phyloP scores from a whole-genome alignment of 1,140 invertebrate genomes.

The Macrosteles quadrilineatus region DNA sequence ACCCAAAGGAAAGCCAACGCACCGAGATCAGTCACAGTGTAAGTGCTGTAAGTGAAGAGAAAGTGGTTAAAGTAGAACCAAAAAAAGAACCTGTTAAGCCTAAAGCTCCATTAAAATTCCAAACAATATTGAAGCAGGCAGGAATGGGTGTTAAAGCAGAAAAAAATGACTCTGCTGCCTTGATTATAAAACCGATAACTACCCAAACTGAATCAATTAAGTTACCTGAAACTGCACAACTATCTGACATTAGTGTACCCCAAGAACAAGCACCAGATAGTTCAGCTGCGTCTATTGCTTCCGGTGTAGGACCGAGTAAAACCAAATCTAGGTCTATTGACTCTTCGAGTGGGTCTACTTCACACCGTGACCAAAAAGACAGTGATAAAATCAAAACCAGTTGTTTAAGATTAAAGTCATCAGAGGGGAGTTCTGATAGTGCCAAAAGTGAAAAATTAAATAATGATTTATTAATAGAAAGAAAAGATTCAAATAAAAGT shows the following conservation, averaged over 20 bases:
- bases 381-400: neutral
- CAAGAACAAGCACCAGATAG: neutral
- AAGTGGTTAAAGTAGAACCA: neutral
- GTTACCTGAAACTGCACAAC: neutral
- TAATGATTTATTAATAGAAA: neutral
- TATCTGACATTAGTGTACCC: neutral
- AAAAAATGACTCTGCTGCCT: neutral
- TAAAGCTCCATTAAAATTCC: slow-evolving; percentile 5
- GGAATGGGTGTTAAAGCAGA: neutral
- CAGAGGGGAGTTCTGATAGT: neutral
- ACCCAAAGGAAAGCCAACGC: neutral
- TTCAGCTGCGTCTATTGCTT: neutral
- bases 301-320: neutral
- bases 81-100: neutral
- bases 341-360: neutral
- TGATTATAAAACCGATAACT: too few species aligned
- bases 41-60: neutral
- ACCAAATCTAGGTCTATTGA: neutral
- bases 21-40: neutral
- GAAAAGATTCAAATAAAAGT: neutral
- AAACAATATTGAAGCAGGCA: neutral
- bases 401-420: neutral
- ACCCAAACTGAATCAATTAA: too few species aligned
- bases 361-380: neutral
- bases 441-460: neutral